phyloP scores from a whole-genome alignment of 2,797 vertebrate species.

The Rhinichthys osculus region DNA sequence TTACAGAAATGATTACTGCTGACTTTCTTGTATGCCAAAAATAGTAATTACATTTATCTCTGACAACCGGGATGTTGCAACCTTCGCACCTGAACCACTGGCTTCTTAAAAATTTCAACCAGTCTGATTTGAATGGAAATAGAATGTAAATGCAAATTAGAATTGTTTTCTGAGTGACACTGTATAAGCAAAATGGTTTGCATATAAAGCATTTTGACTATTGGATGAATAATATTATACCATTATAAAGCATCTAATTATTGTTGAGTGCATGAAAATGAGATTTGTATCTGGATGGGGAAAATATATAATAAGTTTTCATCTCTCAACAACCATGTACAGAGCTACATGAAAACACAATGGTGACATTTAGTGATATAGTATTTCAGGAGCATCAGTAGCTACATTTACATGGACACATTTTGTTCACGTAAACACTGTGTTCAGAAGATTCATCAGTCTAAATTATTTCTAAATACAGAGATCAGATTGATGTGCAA shows the following conservation, averaged over 20 bases:
- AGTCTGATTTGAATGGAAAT: constrained; percentile 34
- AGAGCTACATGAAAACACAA: background rate
- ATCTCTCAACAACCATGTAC: background rate
- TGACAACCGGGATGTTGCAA: constrained; percentile 41
- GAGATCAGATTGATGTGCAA: background rate
- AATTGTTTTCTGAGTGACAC: constrained; percentile 9
- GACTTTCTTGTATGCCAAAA: constrained; percentile 38
- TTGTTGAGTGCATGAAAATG: constrained; percentile 12
- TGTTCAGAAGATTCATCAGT: background rate
- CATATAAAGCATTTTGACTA: constrained; percentile 3
- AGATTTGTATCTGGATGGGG: background rate
- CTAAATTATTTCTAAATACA: background rate
- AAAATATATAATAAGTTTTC: background rate
- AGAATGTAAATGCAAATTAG: constrained; percentile 25
- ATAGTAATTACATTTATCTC: constrained; percentile 50
- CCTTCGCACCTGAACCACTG: constrained; percentile 40
- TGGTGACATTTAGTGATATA: background rate
- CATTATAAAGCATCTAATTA: constrained; percentile 22
- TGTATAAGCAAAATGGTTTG: constrained; percentile 16
- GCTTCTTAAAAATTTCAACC: background rate
- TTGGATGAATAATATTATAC: constrained; percentile 14
- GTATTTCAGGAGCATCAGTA: background rate
- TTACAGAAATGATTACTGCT: constrained; percentile 55
- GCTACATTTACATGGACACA: background rate
- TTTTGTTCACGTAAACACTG: background rate